Conservation (phyloP, 2,113 vertebrate genomes). For the Silurus asotus region DNA sequence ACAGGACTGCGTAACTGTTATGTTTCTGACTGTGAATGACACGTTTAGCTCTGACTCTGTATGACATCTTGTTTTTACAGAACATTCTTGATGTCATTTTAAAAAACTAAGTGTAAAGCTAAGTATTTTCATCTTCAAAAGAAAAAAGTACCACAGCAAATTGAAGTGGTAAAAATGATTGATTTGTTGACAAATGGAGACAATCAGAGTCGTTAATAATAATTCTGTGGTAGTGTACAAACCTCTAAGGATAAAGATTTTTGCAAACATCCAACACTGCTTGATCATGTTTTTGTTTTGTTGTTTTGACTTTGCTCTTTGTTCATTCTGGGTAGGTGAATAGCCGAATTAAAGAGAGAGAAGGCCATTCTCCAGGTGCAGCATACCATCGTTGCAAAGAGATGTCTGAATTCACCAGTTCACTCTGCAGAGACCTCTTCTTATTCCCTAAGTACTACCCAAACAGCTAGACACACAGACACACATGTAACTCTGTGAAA, state of each 20-base stretch:
- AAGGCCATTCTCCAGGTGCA: constrained; percentile 91
- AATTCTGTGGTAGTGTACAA: neutral
- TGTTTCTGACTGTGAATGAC: neutral
- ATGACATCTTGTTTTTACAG: neutral
- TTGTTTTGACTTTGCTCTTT: neutral
- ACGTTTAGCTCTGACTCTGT: neutral
- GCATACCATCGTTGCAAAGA: constrained; percentile 96
- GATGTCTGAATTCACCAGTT: constrained; percentile 97
- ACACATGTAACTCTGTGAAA: constrained; percentile 6
- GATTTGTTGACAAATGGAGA: neutral
- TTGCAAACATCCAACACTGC: neutral
- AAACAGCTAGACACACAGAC: constrained; percentile 57
- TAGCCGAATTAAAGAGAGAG: constrained; percentile 85
- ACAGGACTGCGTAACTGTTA: neutral
- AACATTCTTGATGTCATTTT: neutral
- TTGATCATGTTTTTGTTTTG: neutral
- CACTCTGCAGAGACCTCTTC: constrained; percentile 89
- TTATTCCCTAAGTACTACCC: constrained; percentile 87
- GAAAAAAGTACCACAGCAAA: neutral
- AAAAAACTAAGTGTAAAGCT: neutral
- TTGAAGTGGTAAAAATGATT: neutral
- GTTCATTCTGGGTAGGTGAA: constrained; percentile 79
- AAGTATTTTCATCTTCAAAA: neutral
- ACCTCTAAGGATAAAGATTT: neutral
- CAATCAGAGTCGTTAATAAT: neutral